Base-by-base conservation (phyloP, 2,797 vertebrate species). In the Ataeniobius toweri region DNA sequence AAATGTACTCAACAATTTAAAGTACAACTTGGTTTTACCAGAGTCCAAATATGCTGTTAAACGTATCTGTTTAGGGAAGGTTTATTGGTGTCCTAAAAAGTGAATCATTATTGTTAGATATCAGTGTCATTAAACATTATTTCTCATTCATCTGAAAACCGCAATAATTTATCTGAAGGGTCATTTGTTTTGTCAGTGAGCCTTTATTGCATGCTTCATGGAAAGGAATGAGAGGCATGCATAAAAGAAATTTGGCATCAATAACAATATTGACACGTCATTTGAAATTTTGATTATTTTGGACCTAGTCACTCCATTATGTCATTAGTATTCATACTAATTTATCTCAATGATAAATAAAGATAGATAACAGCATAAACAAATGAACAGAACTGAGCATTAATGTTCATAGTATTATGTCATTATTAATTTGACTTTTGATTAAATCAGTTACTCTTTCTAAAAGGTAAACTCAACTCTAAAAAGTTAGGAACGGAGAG, bases 241-340 rank as follows among this genome's bases (percentile, higher is more conserved):
- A 28, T 26, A 58, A 28, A 14, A 10, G 0, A 36, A 24, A 31
- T 61, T 31, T 61, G 6, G 6, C 16, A 6, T 36, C 16, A 63
- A 36, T 36, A 28, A 63, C 28, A 36, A 7, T 63, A 36, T 63
- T 20, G 28, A 31, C 59, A 36, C 28, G 31, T 63, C 16, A 36
- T 63, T 63, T 31, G 59, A 16, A 63, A 63, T 63, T 63, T 63
- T 63, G 59, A 63, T 63, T 63, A 63, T 20, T 31, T 63, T 36
- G 28, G 28, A 36, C 16, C 28, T 63, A 63, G 28, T 63, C 28
- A 31, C 6, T 0, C 2, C 59, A 63, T 63, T 31, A 20, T 36
- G 59, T 31, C 18, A 63, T 36, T 31, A 63, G 59, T 5, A 63
- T 18, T 63, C 28, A 63, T 26, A 28, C 13, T 61, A 61, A 31